Base-by-base conservation (phyloP, 2,797 vertebrate species). In the Manis pentadactyla region DNA sequence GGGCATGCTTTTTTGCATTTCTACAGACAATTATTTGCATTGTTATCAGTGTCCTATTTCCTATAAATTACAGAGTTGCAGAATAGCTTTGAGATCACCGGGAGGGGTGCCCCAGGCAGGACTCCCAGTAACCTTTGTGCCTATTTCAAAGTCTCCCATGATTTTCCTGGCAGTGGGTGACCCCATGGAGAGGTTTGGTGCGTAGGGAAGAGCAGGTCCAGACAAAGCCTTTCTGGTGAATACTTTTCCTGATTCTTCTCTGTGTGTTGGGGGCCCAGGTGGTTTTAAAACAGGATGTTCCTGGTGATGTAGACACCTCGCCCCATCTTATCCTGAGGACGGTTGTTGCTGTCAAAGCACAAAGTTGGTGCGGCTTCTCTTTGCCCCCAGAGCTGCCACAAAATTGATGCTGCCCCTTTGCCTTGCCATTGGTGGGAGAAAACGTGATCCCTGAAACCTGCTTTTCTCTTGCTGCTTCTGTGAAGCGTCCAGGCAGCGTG, bases 41-140 rank as follows among this genome's bases (percentile, higher is more conserved):
- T 0, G 4, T 34, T 3, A 12, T 23, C 57, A 2, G 14, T 4
- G 59, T 64, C 46, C 83, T 39, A 0, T 46, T 81, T 37, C 92
- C 92, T 4, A 2, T 18, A n/a, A 27, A 2, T 34, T 10, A 27
- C 74, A 11, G 3, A 12, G 64, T 12, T 2, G 63, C 25, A 2
- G 42, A 1, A 46, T 2, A 7, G n/a, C 25, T 37, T 11, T 2
- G 13, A 5, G 15, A 0, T 0, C 46, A 13, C 63, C 6, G 0
- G 17, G 27, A 9, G 23, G 23, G 37, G 29, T 0, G 18, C 10
- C 6, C 4, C 0, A 0, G 55, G 29, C 15, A 17, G 79, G n/a
- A 7, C 0, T 0, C 0, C 31, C 34, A 2, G 19, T 37, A 7
- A 4, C 0, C 5, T 7, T 27, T 4, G 9, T 4, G 5, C 11